phyloP scores from a whole-genome alignment of 2,888 invertebrate species.

The Lasioglossum vierecki region DNA sequence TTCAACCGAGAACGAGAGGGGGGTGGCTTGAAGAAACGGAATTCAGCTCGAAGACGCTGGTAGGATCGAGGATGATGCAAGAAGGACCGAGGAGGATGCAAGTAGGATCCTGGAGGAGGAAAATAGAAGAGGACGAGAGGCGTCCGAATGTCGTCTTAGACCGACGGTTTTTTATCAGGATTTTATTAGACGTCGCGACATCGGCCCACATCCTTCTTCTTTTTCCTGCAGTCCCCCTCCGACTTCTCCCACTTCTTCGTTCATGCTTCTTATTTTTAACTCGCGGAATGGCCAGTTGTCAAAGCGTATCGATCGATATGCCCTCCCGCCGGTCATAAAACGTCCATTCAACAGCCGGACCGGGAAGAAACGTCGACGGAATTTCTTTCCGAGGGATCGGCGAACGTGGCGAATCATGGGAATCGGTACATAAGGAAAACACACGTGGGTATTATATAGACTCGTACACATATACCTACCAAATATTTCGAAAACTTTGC shows the following conservation, averaged over 20 bases:
- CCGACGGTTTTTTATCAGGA: conserved; percentile 44
- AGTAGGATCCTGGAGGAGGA: conserved; percentile 3
- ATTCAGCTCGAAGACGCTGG: not conserved
- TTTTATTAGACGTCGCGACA: conserved; percentile 58
- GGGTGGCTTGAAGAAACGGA: not conserved
- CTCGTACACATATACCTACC: not conserved
- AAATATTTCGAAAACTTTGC: conserved; percentile 20
- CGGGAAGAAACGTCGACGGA: conserved; percentile 7
- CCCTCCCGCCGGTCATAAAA: conserved; percentile 14
- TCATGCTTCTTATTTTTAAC: conserved; percentile 3
- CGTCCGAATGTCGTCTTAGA: conserved; percentile 54
- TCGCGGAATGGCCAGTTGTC: conserved; percentile 9
- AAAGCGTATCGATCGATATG: conserved; percentile 42
- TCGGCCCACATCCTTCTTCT: conserved; percentile 21
- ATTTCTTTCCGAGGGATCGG: not conserved
- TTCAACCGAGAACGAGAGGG: not conserved
- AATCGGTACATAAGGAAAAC: not conserved
- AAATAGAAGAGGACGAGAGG: conserved; percentile 7
- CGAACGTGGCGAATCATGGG: not conserved
- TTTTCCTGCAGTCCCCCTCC: not conserved
- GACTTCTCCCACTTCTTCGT: not conserved
- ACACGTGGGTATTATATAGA: not conserved
- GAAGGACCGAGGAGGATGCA: not conserved
- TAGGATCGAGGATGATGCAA: not conserved
- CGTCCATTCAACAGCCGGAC: conserved; percentile 6